A percentile compares a stretch with the other conserved stretches of the same genome.
These are phyloP conservation scores for Tympanuchus pallidicinctus DNA, from an alignment of 2,113 vertebrate genomes.

Conservation along the genomic window DNA sequence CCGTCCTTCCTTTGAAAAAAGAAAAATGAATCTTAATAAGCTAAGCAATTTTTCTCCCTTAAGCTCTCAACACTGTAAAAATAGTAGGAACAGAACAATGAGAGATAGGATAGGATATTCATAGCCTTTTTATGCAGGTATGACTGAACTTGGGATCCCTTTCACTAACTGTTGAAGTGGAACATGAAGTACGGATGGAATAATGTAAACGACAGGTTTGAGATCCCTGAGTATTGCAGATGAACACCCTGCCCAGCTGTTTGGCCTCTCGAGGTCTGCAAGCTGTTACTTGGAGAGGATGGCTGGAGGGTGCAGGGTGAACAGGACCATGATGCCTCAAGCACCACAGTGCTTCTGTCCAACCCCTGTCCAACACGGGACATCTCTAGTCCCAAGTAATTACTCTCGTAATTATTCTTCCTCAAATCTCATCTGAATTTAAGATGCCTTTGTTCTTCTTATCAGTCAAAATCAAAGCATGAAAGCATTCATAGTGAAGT, in stretches of 20 bases:
- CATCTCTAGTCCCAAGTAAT: background rate
- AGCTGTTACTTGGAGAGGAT: background rate
- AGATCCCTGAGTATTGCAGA: slow-evolving; percentile 24
- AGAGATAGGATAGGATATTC: background rate
- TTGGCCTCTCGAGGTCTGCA: background rate
- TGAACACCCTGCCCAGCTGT: background rate
- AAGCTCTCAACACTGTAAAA: background rate
- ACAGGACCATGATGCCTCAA: background rate
- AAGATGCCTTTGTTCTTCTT: background rate
- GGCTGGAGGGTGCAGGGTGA: background rate
- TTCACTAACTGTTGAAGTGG: background rate
- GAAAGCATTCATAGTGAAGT: background rate
- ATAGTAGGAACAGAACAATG: background rate
- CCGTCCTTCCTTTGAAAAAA: background rate
- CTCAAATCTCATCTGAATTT: background rate
- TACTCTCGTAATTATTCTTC: background rate
- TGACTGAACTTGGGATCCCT: slow-evolving; percentile 11
- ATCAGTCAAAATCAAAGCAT: background rate
- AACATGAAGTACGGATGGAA: slow-evolving; percentile 26
- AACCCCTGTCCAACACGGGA: background rate
- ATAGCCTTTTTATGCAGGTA: background rate
- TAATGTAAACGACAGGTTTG: background rate
- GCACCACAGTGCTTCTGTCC: rapidly evolving
- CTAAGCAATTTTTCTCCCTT: background rate
- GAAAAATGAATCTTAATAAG: slow-evolving; percentile 4